A percentile compares a stretch with the other conserved stretches of the same genome.
Conservation (phyloP, 2,113 vertebrate species). For the Apodemus sylvaticus region DNA sequence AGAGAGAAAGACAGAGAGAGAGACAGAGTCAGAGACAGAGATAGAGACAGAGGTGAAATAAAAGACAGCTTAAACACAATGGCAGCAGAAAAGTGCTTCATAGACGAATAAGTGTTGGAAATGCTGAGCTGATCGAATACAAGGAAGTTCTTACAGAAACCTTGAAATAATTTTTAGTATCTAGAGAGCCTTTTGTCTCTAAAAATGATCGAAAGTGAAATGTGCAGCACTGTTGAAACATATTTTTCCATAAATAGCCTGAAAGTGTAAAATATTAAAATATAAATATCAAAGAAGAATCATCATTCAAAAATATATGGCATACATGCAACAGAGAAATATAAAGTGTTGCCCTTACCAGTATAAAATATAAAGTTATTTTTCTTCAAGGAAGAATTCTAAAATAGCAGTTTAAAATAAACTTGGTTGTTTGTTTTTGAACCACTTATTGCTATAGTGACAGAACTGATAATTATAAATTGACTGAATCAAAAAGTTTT, state of each 20-base stretch:
- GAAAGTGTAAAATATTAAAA: neutral
- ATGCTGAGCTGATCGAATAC: neutral
- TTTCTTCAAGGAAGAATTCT: neutral
- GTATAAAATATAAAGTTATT: too few species aligned
- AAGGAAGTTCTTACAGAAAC: neutral
- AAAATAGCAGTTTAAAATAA: neutral
- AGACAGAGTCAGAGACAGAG: too few species aligned
- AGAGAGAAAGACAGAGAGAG: too few species aligned
- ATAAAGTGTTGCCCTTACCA: neutral
- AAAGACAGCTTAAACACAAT: neutral
- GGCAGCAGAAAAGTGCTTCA: neutral
- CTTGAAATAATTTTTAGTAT: neutral
- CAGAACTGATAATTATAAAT: neutral
- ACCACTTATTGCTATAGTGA: neutral
- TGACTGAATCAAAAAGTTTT: neutral
- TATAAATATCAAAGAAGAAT: neutral
- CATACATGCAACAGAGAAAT: neutral
- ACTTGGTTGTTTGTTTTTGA: neutral
- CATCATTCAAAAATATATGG: neutral
- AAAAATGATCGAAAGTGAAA: neutral
- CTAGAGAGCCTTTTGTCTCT: neutral
- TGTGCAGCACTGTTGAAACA: neutral
- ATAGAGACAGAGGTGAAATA: too few species aligned
- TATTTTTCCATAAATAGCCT: neutral
- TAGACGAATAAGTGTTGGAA: neutral